A percentile compares a stretch with the other conserved stretches of the same genome.
phyloP scores from a whole-genome alignment of 2,797 vertebrate species.

The Eremophila alpestris region DNA sequence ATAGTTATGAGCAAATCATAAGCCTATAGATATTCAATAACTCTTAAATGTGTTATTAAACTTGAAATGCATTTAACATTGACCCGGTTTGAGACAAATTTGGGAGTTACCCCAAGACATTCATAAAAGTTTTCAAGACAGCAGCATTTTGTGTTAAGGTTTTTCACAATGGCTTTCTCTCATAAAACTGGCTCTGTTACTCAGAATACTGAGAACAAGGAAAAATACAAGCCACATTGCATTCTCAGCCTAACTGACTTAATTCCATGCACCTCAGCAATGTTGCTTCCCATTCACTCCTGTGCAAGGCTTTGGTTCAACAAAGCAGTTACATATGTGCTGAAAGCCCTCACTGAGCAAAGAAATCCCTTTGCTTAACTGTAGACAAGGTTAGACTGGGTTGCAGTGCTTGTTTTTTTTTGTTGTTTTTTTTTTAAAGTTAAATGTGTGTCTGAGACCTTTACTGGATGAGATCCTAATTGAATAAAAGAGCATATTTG shows the following conservation, averaged over 20 bases:
- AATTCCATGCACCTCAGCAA: neutral
- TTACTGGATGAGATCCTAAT: conserved; percentile 15
- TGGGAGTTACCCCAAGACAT: neutral
- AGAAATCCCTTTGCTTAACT: conserved; percentile 7
- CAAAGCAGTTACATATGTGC: neutral
- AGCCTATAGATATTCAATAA: neutral
- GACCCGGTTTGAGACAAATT: neutral
- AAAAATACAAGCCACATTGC: neutral
- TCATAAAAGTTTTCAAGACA: neutral
- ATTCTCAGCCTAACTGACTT: neutral
- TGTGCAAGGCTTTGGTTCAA: neutral
- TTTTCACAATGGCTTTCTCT: neutral
- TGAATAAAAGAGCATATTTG: neutral
- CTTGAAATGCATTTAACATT: neutral
- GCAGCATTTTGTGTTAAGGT: neutral
- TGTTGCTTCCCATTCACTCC: neutral
- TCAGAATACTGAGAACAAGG: neutral
- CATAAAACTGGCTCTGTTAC: neutral
- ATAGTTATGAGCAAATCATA: neutral
- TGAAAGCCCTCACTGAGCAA: neutral
- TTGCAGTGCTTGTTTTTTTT: neutral
- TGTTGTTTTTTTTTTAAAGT: neutral
- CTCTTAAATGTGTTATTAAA: neutral
- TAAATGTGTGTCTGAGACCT: neutral
- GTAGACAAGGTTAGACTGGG: neutral